These are phyloP conservation scores for Macquaria australasica DNA, from an alignment of 2,113 vertebrate species.

Conservation along the genomic window DNA sequence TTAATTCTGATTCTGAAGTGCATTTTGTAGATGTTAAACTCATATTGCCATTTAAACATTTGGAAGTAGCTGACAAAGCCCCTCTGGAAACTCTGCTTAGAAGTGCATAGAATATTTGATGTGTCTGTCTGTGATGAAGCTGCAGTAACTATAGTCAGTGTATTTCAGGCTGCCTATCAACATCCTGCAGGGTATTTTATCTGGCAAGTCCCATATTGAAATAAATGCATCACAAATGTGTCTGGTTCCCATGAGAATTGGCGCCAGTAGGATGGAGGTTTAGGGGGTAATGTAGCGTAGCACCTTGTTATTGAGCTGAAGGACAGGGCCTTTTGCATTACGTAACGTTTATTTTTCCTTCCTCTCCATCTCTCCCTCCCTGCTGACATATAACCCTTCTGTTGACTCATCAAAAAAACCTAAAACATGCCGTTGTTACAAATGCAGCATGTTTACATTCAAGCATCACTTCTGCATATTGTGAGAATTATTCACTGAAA, in stretches of 20 bases:
- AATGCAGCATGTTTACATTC: slow-evolving; percentile 15
- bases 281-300: slow-evolving; percentile 84
- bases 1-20: not conserved
- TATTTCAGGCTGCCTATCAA: slow-evolving; percentile 56
- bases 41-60: slow-evolving; percentile 21
- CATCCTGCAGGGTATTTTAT: slow-evolving; percentile 67
- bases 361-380: slow-evolving; percentile 25
- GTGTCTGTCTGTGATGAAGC: slow-evolving; percentile 31
- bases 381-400: slow-evolving; percentile 36
- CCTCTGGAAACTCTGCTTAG: slow-evolving; percentile 1
- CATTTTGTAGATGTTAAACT: slow-evolving; percentile 13
- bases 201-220: slow-evolving; percentile 75
- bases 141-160: slow-evolving; percentile 23
- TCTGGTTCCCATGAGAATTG: slow-evolving; percentile 74
- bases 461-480: not conserved
- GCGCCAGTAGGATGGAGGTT: slow-evolving; percentile 72
- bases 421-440: slow-evolving; percentile 19
- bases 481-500: slow-evolving; percentile 4
- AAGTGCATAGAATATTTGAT: slow-evolving; percentile 17
- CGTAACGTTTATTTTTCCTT: slow-evolving; percentile 75
- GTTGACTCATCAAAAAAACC: slow-evolving; percentile 48
- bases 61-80: slow-evolving; percentile 13
- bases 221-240: slow-evolving; percentile 83
- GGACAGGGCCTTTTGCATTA: slow-evolving; percentile 80
- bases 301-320: slow-evolving; percentile 84